Evolutionary conservation across 2,113 vertebrate species (phyloP).

Genomic region (Sus scrofa): DNA sequence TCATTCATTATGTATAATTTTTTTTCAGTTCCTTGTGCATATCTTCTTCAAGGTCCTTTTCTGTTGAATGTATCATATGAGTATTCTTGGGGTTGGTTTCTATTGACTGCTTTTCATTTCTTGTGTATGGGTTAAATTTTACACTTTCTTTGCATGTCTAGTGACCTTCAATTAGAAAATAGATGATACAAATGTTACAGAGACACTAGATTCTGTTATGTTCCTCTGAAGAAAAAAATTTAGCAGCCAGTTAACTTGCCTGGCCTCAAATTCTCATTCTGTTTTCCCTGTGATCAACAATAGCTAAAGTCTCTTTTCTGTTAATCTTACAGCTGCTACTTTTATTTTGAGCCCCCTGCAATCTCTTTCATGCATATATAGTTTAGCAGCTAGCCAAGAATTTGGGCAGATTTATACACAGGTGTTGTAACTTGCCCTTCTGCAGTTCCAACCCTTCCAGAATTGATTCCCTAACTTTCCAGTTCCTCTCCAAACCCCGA

Average conservation of each 20-base stretch:
- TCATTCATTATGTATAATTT: not conserved
- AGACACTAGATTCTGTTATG: slow-evolving; percentile 1
- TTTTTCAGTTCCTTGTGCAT: not conserved
- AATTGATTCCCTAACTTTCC: not conserved
- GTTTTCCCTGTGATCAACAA: not conserved
- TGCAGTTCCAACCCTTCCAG: not conserved
- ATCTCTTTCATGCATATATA: not conserved
- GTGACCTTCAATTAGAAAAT: not conserved
- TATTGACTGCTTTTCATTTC: not conserved
- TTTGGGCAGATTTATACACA: not conserved
- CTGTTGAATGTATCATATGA: not conserved
- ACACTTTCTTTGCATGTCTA: not conserved
- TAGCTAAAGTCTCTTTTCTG: not conserved
- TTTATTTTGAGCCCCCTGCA: not conserved
- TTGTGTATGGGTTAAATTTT: not conserved
- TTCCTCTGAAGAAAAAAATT: slow-evolving; percentile 41
- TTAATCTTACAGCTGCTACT: not conserved
- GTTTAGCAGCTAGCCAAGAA: not conserved
- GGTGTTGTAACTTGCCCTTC: not conserved
- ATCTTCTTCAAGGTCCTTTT: not conserved
- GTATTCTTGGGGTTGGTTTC: not conserved
- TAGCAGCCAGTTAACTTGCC: not conserved
- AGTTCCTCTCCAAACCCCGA: not conserved
- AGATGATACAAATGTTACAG: not conserved
- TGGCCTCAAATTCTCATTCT: not conserved